A percentile compares a stretch with the other conserved stretches of the same genome.
These are phyloP conservation scores for Microcaecilia unicolor DNA, from an alignment of 2,797 vertebrate species.

Conservation along the genomic window DNA sequence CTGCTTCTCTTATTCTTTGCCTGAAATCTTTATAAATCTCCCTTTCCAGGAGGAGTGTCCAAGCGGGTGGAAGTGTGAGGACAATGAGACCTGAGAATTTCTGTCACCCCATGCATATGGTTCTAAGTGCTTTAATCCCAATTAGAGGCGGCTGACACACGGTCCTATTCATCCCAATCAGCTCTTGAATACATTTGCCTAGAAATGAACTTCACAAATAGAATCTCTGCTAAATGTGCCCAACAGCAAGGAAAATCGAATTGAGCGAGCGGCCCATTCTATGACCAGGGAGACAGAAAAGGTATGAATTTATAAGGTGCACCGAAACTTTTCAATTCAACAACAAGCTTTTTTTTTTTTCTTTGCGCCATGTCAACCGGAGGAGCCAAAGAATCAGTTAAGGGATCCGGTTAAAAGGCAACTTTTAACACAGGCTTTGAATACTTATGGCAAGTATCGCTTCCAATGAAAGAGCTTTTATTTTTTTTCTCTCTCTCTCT, in stretches of 20 bases:
- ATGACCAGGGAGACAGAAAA: constrained; percentile 82
- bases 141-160: constrained; percentile 99
- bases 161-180: constrained; percentile 81
- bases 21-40: constrained; percentile 42
- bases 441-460: constrained; percentile 64
- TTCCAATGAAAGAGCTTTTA: constrained; percentile 53
- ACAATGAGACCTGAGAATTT: constrained; percentile 88
- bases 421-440: constrained; percentile 71
- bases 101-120: constrained; percentile 89
- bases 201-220: constrained; percentile 96
- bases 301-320: constrained; percentile 98
- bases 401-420: constrained; percentile 69
- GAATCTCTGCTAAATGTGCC: constrained; percentile 83
- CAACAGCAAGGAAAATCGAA: constrained; percentile 94
- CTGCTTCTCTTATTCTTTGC: constrained; percentile 36
- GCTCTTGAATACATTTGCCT: constrained; percentile 96
- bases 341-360: constrained; percentile 82
- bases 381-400: constrained; percentile 68
- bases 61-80: constrained; percentile 65
- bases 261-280: constrained; percentile 81
- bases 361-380: constrained; percentile 81
- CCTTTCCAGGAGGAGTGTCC: constrained; percentile 43
- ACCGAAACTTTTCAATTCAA: constrained; percentile 96
- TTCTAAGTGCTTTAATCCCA: constrained; percentile 97
- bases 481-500: constrained; percentile 15